These are phyloP conservation scores for Crioceris asparagi DNA, from an alignment of 2,888 invertebrate species.

Conservation along the genomic window DNA sequence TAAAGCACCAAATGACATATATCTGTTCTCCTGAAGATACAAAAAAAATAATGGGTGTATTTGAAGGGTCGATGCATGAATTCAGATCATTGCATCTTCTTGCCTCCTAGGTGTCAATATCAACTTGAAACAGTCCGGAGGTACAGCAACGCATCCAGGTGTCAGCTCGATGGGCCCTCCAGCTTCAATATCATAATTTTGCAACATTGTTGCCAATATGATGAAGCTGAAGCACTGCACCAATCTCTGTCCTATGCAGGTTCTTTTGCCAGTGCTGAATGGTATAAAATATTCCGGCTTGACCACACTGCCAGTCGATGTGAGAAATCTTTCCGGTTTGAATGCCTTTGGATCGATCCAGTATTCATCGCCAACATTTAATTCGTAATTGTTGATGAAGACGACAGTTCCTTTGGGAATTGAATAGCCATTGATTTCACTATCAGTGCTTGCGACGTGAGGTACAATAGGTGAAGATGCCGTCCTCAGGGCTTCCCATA, in stretches of 20 bases:
- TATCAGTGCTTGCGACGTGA: slow-evolving; percentile 72
- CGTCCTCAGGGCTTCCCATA: slow-evolving; percentile 67
- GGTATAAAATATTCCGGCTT: slow-evolving; percentile 68
- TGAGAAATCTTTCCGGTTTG: slow-evolving; percentile 63
- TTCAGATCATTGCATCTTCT: too few species aligned
- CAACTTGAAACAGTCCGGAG: slow-evolving; percentile 59
- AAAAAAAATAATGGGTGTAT: too few species aligned
- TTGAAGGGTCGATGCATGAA: too few species aligned
- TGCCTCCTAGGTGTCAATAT: slow-evolving; percentile 43
- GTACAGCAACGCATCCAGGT: slow-evolving; percentile 64
- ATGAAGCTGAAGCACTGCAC: slow-evolving; percentile 69
- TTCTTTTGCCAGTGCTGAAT: slow-evolving; percentile 78
- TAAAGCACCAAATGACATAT: too few species aligned
- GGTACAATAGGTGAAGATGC: slow-evolving; percentile 85
- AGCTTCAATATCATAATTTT: slow-evolving; percentile 56
- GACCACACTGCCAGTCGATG: slow-evolving; percentile 35
- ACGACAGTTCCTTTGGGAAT: slow-evolving; percentile 70
- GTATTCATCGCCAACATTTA: slow-evolving; percentile 62
- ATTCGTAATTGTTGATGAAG: slow-evolving; percentile 72
- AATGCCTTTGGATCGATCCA: slow-evolving; percentile 66
- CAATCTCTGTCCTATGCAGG: slow-evolving; percentile 74
- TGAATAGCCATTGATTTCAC: slow-evolving; percentile 58
- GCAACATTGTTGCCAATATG: slow-evolving; percentile 59
- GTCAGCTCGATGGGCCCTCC: slow-evolving; percentile 47
- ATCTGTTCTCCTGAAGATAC: too few species aligned